These are phyloP conservation scores for Phacellophora camtschatica DNA, from an alignment of 30 jellyfish, hydroid and myxozoan genomes.

Conservation along the genomic window DNA sequence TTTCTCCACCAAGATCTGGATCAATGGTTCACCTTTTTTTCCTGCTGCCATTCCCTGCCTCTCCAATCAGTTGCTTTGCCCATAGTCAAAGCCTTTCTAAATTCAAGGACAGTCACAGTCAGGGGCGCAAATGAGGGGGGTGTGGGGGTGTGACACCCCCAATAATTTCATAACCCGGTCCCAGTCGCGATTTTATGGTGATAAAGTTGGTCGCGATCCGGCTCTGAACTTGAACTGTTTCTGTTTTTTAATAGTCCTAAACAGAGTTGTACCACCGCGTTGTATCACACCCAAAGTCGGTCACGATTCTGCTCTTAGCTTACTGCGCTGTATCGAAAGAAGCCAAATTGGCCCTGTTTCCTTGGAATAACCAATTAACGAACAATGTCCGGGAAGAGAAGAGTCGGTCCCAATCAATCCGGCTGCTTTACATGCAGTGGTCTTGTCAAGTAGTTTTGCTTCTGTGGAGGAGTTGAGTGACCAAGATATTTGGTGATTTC, in stretches of 20 bases:
- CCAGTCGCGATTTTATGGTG: too few relatives aligned
- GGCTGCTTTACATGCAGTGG: neutral
- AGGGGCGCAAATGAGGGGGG: too few relatives aligned
- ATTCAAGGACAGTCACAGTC: neutral
- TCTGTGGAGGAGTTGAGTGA: neutral
- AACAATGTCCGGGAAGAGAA: neutral
- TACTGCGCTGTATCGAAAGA: neutral
- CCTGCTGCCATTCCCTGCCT: neutral
- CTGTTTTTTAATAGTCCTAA: neutral
- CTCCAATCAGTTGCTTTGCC: neutral
- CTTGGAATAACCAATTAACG: neutral
- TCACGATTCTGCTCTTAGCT: neutral
- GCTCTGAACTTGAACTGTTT: slow-evolving; percentile 17
- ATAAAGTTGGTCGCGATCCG: slow-evolving; percentile 38
- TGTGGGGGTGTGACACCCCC: too few relatives aligned
- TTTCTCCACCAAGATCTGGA: slow-evolving; percentile 1
- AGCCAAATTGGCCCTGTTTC: slow-evolving; percentile 4
- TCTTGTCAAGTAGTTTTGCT: neutral
- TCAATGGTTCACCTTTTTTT: neutral
- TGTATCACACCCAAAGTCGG: slow-evolving; percentile 15
- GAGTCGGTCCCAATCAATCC: neutral
- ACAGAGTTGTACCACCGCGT: too few relatives aligned
- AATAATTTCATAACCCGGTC: too few relatives aligned
- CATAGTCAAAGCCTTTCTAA: neutral
- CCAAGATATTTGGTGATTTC: neutral